Evolutionary conservation across 2,113 vertebrate species (phyloP), one percentile per base, ranked within the genome.

Genomic region (Paratilapia polleni): DNA sequence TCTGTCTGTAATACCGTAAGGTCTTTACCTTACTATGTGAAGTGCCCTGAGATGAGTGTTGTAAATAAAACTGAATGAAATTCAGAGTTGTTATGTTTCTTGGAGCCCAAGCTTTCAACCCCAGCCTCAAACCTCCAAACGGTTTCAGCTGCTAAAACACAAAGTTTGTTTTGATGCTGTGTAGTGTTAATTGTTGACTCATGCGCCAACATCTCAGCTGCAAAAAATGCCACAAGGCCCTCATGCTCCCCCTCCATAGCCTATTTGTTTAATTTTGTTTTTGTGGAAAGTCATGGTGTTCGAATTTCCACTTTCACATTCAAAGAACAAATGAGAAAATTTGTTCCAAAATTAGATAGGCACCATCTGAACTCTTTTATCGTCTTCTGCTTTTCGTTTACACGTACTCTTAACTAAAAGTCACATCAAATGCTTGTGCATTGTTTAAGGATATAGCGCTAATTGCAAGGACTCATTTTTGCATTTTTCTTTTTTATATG

Each of bases 81-180:
- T 0, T 1, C 59, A 73, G 77, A 81, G 62, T 24, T 22, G 28
- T 3, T 34, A n/a, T 84, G 76, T 90, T 88, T 89, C 78, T 78
- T 81, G 43, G 63, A 88, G 89, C 60, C 76, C 12, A 70, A 60
- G 11, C 24, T 86, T 86, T 91, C 77, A 78, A 58, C 81, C 88
- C 28, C 58, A 78, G 78, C 89, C 88, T 82, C 91, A 93, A 63
- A 91, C 49, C 34, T 82, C 64, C 80, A 89, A 92, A 88, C 84
- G 82, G 47, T 77, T 58, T 92, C 78, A 81, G 83, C 88, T 89
- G 78, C 87, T 54, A 52, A 85, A 92, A 86, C 49, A 81, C 4
- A 86, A 75, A 59, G 60, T 78, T 80, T 91, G 83, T 92, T 89
- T 90, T 85, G 82, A 92, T 90, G 90, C 86, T 87, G 54, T 87